Base-by-base conservation (phyloP, 2,797 vertebrate genomes). In the Crenuchus spilurus region DNA sequence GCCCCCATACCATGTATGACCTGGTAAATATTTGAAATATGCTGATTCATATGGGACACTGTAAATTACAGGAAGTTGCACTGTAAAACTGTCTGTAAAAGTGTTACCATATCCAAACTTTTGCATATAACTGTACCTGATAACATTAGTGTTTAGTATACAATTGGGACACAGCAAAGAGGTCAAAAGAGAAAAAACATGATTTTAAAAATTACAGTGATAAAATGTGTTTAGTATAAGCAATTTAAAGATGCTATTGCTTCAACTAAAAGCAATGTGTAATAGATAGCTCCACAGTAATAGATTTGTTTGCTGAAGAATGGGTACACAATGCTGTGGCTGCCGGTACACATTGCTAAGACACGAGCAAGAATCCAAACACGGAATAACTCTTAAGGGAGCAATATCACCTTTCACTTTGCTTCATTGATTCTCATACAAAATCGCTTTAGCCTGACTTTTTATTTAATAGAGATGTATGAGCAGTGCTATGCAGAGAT, bases 391-490 rank as follows among this genome's bases (percentile, higher is more conserved):
- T 58, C 55, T 61, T 52, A 42, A 44, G 31, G 6, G 48, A 66
- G 39, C 24, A 62, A 78, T 73, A 69, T 28, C 31, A 69, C 58
- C 44, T 69, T 44, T 24, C 9, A 8, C 26, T 48, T 69, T 72
- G 63, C 42, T 60, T 22, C 54, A 70, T 61, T 69, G 52, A 46
- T 62, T 61, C 75, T 46, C 7, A 18, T 68, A 44, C 52, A 73
- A 67, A 68, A 73, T 16, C 26, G 73, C 64, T 57, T 69, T 44
- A 72, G 74, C 49, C 46, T 39, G 4, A 14, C 61, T 62, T 58
- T 76, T 60, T 80, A 75, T 69, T 68, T 72, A 76, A 72, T 61
- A 75, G 57, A 71, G 75, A 75, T 67, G 30, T 76, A 72, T 76
- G 72, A 67, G 37, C 63, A 44, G 54, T 26, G 35, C 10, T 49